Conservation (phyloP, 2,888 invertebrate species). For the Drosophila anomalata region DNA sequence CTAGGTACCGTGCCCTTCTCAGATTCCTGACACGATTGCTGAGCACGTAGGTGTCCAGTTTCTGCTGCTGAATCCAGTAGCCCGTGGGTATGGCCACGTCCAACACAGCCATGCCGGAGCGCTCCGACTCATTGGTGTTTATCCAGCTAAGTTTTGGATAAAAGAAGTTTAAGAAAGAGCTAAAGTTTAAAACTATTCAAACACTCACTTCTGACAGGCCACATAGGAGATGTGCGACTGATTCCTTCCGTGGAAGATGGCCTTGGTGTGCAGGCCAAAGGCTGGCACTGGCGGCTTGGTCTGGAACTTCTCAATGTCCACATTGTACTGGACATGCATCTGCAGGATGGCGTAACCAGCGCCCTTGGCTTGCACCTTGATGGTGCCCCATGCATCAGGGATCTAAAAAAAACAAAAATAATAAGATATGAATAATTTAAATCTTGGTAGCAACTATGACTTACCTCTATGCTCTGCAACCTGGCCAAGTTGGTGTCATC, state of each 20-base stretch:
- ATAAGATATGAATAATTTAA: not conserved
- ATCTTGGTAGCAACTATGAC: too few species aligned
- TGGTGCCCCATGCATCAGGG: constrained; percentile 96
- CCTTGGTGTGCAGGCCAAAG: constrained; percentile 91
- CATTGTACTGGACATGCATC: constrained; percentile 96
- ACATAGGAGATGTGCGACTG: constrained; percentile 95
- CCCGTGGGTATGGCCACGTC: constrained; percentile 95
- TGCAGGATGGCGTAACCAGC: constrained; percentile 97
- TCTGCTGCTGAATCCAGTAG: constrained; percentile 95
- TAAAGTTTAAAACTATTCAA: not conserved
- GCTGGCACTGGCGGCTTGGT: constrained; percentile 92
- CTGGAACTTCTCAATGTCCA: constrained; percentile 92
- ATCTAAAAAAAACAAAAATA: constrained; percentile 86
- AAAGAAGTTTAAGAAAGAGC: not conserved
- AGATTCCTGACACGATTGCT: constrained; percentile 91
- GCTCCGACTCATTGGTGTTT: constrained; percentile 89
- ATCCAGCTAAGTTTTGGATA: constrained; percentile 88
- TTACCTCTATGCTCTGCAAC: constrained; percentile 88
- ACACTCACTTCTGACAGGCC: constrained; percentile 91
- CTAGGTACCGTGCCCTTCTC: constrained; percentile 92
- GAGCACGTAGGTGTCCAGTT: constrained; percentile 92
- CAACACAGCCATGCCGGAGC: constrained; percentile 94
- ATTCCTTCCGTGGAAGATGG: constrained; percentile 94
- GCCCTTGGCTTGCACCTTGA: constrained; percentile 95
- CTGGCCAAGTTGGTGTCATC: constrained; percentile 91